Evolutionary conservation across 2,888 invertebrate genomes (phyloP).

Genomic region (Rhodophaea formosa): DNA sequence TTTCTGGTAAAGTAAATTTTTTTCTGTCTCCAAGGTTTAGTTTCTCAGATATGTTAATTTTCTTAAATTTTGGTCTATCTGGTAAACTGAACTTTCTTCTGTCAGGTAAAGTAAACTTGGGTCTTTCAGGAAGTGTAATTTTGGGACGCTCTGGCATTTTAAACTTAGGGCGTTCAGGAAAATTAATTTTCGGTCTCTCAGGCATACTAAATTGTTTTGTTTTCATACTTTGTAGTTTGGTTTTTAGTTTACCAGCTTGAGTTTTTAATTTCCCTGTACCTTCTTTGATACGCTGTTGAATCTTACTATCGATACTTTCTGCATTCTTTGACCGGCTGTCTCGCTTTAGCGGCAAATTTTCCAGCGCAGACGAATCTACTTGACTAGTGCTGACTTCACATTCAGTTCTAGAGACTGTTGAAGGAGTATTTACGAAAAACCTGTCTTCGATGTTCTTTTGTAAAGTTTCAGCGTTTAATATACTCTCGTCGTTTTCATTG

Average conservation of each 20-base stretch:
- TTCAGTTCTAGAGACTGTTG: conserved; percentile 83
- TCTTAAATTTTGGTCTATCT: conserved; percentile 79
- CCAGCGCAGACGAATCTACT: conserved; percentile 84
- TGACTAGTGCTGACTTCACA: conserved; percentile 85
- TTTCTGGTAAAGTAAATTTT: conserved; percentile 83
- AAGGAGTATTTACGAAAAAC: conserved; percentile 81
- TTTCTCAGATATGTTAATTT: conserved; percentile 75
- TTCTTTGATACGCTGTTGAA: conserved; percentile 84
- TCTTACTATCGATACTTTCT: conserved; percentile 77
- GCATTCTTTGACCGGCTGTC: conserved; percentile 77
- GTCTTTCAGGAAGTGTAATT: conserved; percentile 78
- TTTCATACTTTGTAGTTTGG: conserved; percentile 83
- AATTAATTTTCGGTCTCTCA: conserved; percentile 79
- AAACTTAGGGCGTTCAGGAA: conserved; percentile 80
- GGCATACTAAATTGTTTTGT: conserved; percentile 77
- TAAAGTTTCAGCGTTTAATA: conserved; percentile 73
- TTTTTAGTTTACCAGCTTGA: conserved; percentile 87
- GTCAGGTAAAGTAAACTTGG: conserved; percentile 81
- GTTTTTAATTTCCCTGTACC: conserved; percentile 86
- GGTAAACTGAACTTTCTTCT: conserved; percentile 85
- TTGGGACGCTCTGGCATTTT: conserved; percentile 79
- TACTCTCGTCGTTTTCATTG: conserved; percentile 49
- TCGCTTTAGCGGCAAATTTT: conserved; percentile 82
- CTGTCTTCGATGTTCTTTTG: conserved; percentile 84
- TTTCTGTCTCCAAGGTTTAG: conserved; percentile 80